phyloP scores from a whole-genome alignment of 2,888 invertebrate genomes.

The Oasisia sp. region DNA sequence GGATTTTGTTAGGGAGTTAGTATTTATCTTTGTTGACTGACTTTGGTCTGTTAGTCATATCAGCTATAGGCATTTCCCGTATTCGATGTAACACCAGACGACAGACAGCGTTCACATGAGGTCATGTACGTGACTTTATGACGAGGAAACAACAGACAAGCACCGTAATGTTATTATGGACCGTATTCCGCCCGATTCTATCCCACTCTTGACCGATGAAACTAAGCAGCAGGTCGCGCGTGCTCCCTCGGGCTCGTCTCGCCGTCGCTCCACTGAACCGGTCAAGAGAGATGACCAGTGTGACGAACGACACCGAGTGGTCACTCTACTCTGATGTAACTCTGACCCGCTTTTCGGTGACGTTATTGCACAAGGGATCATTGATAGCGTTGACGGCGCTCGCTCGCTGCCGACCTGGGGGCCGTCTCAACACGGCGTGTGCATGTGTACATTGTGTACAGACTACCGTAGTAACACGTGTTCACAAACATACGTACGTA shows the following conservation, averaged over 20 bases:
- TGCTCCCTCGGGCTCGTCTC: neutral
- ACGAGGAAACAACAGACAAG: neutral
- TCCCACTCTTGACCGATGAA: neutral
- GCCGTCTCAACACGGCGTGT: neutral
- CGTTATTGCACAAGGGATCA: neutral
- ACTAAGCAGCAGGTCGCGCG: neutral
- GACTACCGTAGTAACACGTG: too few relatives aligned
- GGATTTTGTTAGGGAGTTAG: too few relatives aligned
- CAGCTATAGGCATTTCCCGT: neutral
- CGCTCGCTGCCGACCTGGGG: neutral
- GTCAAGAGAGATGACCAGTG: neutral
- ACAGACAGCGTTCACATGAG: neutral
- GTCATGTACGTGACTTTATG: neutral
- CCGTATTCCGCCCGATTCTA: neutral
- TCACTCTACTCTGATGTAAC: neutral
- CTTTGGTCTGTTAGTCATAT: neutral
- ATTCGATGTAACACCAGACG: neutral
- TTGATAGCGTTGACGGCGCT: neutral
- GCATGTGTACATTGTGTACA: too few relatives aligned
- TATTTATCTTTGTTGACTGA: neutral
- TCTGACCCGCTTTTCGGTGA: slow-evolving; percentile 9
- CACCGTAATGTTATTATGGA: neutral
- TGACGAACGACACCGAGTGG: neutral
- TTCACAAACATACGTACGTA: too few relatives aligned
- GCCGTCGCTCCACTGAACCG: neutral